phyloP scores from a whole-genome alignment of 2,113 vertebrate genomes.

The Apteryx owenii region DNA sequence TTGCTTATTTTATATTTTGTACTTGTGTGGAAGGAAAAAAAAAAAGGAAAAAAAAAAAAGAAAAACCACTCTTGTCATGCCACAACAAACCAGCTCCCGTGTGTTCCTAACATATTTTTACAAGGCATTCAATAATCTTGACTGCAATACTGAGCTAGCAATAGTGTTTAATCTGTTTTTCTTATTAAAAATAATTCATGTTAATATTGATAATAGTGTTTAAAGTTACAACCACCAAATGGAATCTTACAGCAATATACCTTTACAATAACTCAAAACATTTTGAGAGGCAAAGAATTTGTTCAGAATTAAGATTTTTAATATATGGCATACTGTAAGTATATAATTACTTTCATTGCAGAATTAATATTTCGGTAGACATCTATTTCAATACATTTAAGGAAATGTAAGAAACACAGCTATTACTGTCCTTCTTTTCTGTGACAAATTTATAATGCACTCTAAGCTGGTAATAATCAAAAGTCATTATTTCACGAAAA shows the following conservation, averaged over 20 bases:
- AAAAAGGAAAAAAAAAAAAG: too few relatives aligned
- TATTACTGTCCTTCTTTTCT: not conserved
- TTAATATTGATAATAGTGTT: not conserved
- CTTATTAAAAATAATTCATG: not conserved
- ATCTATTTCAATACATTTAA: not conserved
- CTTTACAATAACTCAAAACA: not conserved
- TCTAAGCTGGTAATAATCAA: not conserved
- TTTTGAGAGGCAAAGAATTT: not conserved
- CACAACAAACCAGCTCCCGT: not conserved
- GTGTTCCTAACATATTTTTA: not conserved
- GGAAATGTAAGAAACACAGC: not conserved
- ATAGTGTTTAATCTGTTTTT: not conserved
- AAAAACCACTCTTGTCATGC: not conserved
- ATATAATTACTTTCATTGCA: not conserved
- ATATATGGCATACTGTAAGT: not conserved
- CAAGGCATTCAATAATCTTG: not conserved
- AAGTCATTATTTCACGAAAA: not conserved
- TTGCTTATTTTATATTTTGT: accelerated
- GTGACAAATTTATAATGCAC: not conserved
- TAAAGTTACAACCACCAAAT: not conserved
- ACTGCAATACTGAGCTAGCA: not conserved
- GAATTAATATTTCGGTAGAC: not conserved
- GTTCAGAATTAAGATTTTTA: not conserved
- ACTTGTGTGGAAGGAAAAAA: not conserved
- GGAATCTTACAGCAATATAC: not conserved